Conservation (phyloP, 2,888 invertebrate species). For the Diarsia dahlii region DNA sequence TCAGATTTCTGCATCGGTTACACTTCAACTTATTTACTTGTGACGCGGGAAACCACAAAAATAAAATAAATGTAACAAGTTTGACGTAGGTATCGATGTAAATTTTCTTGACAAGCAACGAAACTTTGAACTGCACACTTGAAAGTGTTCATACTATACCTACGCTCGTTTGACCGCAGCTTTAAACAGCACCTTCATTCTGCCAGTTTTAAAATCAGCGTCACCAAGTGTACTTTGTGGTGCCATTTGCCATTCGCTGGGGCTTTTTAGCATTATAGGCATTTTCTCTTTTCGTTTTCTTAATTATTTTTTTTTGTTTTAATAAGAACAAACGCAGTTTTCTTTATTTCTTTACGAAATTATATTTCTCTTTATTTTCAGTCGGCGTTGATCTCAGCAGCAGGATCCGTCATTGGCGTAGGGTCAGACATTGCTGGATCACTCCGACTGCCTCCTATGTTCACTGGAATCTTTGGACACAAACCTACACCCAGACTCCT, state of each 20-base stretch:
- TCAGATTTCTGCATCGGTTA: too few species aligned
- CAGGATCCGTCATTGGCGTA: constrained; percentile 95
- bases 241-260: too few species aligned
- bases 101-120: too few species aligned
- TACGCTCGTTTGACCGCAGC: background rate
- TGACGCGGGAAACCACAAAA: too few species aligned
- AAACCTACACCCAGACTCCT: constrained; percentile 94
- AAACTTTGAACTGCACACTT: too few species aligned
- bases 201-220: background rate
- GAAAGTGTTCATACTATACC: too few species aligned
- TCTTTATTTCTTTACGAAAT: background rate
- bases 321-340: too few species aligned
- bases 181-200: background rate
- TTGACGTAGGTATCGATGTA: too few species aligned
- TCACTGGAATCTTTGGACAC: constrained; percentile 98
- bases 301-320: too few species aligned
- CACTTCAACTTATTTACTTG: too few species aligned
- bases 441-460: constrained; percentile 96
- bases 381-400: constrained; percentile 94
- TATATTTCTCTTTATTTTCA: constrained; percentile 75
- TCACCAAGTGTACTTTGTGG: background rate
- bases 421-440: constrained; percentile 98
- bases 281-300: background rate
- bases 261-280: background rate
- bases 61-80: too few species aligned